Conservation (phyloP, 1,140 invertebrate species). For the Liolophura sinensis region DNA sequence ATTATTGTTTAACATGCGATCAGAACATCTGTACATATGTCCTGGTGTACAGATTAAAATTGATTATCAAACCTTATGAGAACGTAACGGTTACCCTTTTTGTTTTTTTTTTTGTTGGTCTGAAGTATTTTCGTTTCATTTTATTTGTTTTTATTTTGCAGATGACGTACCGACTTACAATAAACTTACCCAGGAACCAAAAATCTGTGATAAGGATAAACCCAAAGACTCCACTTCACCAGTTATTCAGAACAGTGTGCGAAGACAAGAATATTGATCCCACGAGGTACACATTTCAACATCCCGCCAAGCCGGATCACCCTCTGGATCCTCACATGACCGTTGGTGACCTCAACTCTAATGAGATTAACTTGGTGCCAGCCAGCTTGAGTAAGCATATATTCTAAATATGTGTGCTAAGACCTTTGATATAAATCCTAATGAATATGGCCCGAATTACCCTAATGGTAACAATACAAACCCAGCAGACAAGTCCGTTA, state of each 20-base stretch:
- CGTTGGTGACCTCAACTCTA: slow-evolving; percentile 32
- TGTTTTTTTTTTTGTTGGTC: no score
- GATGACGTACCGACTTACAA: slow-evolving; percentile 75
- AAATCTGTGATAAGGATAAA: slow-evolving; percentile 76
- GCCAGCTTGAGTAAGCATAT: background rate
- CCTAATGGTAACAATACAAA: no score
- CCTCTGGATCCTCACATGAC: slow-evolving; percentile 33
- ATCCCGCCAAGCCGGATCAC: slow-evolving; percentile 68
- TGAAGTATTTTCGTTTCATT: slow-evolving; percentile 4
- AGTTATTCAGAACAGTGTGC: slow-evolving; percentile 75
- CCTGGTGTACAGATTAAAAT: no score
- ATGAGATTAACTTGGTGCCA: slow-evolving; percentile 45
- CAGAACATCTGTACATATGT: no score
- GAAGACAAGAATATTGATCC: slow-evolving; percentile 79
- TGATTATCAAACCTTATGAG: no score
- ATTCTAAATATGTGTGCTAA: no score
- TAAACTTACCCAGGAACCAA: slow-evolving; percentile 83
- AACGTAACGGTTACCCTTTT: no score
- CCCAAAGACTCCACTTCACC: slow-evolving; percentile 68
- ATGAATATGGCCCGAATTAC: no score
- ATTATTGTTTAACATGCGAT: no score
- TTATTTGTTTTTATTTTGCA: slow-evolving; percentile 35
- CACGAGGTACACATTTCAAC: slow-evolving; percentile 75
- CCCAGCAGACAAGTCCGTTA: no score
- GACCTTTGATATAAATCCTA: no score